Evolutionary conservation across 2,888 invertebrate species (phyloP), one percentile per base, ranked within the genome.

Genomic region (Catocala nupta): DNA sequence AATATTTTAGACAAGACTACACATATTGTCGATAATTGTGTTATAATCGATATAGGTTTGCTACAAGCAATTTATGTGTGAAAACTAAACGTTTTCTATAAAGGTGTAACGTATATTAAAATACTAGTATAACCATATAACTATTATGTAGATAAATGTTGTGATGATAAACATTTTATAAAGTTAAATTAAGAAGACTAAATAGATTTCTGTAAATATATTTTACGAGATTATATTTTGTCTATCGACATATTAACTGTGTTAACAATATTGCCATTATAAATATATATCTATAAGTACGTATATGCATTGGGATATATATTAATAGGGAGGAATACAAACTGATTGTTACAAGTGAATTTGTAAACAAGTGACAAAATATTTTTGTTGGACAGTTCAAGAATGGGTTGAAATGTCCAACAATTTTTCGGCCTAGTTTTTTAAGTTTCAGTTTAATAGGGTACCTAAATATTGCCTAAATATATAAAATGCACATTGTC

Each of bases 201-300:
- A n/a, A 44, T 44, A 44, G 44, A 39, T 39, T 12, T 55, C 48
- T 25, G 34, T 61, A 39, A 44, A 49, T 48, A 44, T 39, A 36
- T 47, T 5, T 39, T 45, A 36, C 8, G 12, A 60, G 62, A 59
- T 59, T 55, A 57, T 58, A 71, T 74, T 68, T 59, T 52, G 49
- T 63, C 45, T 64, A 56, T 63, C 43, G 49, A 54, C 45, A 49
- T 59, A 42, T 42, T n/a, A 51, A 56, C 33, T 48, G 52, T 61
- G 33, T 43, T 52, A 33, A 53, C 36, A 52, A 48, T 36, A 55
- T 42, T 59, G 16, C 45, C 33, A 55, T 52, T 59, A 50, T 44
- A 13, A 42, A 48, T 48, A n/a, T 54, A 44, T 43, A 42, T 56
- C 0, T 50, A 33, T 25, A 25, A 25, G 10, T 58, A 48, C 16